Conservation (phyloP, 2,797 vertebrate species). For the Pachyuromys duprasi region DNA sequence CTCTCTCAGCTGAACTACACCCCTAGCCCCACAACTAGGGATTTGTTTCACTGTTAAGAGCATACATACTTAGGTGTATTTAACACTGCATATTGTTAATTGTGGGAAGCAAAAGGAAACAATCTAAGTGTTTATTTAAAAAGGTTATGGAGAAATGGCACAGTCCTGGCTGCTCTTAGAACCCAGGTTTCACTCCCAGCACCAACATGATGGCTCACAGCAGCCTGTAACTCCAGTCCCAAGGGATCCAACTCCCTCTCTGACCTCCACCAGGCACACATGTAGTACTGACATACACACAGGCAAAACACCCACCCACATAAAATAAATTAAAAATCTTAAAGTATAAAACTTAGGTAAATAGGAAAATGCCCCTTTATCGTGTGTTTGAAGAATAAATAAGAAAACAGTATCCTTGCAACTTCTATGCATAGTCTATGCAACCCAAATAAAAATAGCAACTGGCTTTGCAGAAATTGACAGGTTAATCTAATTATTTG, state of each 20-base stretch:
- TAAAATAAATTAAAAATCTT: neutral
- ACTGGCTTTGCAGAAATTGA: conserved; percentile 13
- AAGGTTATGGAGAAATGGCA: neutral
- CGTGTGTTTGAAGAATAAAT: neutral
- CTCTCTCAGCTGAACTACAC: neutral
- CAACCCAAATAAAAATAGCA: neutral
- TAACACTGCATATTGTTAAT: neutral
- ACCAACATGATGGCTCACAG: neutral
- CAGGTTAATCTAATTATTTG: neutral
- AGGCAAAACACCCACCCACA: neutral
- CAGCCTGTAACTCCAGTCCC: neutral
- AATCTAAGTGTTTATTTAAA: neutral
- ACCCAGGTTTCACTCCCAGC: neutral
- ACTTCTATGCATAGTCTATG: neutral
- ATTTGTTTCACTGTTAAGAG: neutral
- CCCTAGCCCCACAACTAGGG: neutral
- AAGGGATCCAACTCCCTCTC: neutral
- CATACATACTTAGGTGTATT: neutral
- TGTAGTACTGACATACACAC: neutral
- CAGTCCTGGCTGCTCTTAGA: neutral
- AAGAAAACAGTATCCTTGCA: neutral
- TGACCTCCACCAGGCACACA: neutral
- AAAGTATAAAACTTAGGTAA: neutral
- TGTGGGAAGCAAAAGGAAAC: neutral
- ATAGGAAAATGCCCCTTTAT: neutral